These are phyloP conservation scores for Umimayanthus chanpuru DNA, from an alignment of 92 coral and sea anemone species.

Conservation along the genomic window DNA sequence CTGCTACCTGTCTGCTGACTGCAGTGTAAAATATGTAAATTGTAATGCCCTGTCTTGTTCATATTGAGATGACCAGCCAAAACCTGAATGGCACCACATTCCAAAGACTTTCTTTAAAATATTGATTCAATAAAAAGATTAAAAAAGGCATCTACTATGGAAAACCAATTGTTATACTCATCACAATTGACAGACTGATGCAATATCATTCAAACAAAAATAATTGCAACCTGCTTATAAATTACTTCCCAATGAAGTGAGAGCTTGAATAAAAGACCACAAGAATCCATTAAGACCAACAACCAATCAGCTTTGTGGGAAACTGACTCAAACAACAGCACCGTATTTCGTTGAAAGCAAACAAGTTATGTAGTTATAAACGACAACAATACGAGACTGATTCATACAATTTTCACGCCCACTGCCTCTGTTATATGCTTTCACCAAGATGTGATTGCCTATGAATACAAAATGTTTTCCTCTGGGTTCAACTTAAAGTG, in stretches of 20 bases:
- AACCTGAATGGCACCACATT: not conserved
- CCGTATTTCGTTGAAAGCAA: constrained; percentile 20
- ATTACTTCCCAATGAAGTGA: constrained; percentile 19
- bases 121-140: not conserved
- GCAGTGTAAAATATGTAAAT: too few relatives aligned
- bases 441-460: constrained; percentile 21
- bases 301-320: constrained; percentile 39
- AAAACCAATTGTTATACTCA: not conserved
- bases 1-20: too few relatives aligned
- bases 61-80: not conserved
- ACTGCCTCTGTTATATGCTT: constrained; percentile 25
- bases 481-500: constrained; percentile 11
- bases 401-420: constrained; percentile 36
- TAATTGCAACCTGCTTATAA: constrained; percentile 14
- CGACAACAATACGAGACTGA: constrained; percentile 5
- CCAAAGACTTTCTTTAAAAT: not conserved
- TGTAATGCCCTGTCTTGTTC: too few relatives aligned
- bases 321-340: constrained; percentile 10
- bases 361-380: not conserved
- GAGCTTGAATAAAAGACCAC: not conserved
- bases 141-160: not conserved
- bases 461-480: constrained; percentile 30
- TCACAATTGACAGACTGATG: not conserved
- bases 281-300: constrained; percentile 6
- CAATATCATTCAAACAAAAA: constrained; percentile 18